These are phyloP conservation scores for Clarias pachynema DNA, from an alignment of 2,797 vertebrate genomes.

Conservation along the genomic window DNA sequence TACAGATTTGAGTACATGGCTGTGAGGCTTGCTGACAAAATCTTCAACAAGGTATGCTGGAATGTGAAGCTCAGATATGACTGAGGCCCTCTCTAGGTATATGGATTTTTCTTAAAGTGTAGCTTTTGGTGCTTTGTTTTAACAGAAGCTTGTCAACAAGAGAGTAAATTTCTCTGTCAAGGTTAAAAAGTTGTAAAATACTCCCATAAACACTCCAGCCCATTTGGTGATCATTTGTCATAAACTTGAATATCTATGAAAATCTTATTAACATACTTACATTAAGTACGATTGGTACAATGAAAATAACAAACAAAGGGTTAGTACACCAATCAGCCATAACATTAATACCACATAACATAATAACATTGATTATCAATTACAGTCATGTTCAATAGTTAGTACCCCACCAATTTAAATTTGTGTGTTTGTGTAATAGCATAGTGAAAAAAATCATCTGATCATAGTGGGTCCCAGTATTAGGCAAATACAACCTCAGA, in stretches of 20 bases:
- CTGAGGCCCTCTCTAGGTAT: neutral
- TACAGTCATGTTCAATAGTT: too few species aligned
- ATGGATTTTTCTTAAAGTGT: neutral
- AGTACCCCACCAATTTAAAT: too few species aligned
- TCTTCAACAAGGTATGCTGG: neutral
- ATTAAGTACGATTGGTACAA: too few species aligned
- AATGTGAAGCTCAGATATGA: neutral
- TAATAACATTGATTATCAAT: too few species aligned
- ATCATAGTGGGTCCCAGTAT: too few species aligned
- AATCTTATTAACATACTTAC: too few species aligned
- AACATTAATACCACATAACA: too few species aligned
- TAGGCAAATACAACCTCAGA: too few species aligned
- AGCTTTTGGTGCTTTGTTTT: neutral
- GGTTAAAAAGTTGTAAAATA: neutral
- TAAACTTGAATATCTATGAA: neutral
- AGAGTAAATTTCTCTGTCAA: neutral
- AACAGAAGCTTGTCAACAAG: neutral
- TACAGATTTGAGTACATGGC: neutral
- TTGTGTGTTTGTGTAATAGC: too few species aligned
- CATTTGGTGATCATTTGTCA: neutral
- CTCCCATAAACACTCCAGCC: neutral
- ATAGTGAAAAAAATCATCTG: too few species aligned
- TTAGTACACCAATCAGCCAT: too few species aligned
- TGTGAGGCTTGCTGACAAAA: neutral
- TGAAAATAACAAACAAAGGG: neutral